Percentiles rank a stretch among this genome's conserved stretches.
These are phyloP conservation scores for Mystacornis crossleyi DNA, from an alignment of 2,113 vertebrate genomes.

Conservation along the genomic window DNA sequence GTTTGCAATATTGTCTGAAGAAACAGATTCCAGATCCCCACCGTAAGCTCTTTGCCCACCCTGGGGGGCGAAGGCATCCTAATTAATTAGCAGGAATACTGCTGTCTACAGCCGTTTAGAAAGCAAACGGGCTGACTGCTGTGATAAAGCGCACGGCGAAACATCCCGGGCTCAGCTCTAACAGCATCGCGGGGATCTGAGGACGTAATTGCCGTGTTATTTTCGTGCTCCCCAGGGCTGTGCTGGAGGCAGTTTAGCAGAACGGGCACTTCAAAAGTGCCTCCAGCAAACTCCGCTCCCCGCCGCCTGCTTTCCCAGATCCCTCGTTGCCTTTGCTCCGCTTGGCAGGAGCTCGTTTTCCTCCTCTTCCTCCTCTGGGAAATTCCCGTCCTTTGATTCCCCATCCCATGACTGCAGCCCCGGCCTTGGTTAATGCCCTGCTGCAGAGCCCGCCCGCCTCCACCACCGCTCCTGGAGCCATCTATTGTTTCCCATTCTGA, in stretches of 20 bases:
- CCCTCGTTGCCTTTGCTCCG: not conserved
- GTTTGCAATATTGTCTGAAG: not conserved
- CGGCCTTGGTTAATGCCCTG: fast-evolving
- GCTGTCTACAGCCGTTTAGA: not conserved
- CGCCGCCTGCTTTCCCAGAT: not conserved
- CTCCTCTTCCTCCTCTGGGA: not conserved
- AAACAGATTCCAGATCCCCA: not conserved
- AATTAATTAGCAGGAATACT: constrained; percentile 1
- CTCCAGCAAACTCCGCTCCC: not conserved
- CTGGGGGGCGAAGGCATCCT: not conserved
- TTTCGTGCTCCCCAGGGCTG: not conserved
- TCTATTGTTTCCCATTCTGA: fast-evolving
- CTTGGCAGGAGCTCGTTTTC: not conserved
- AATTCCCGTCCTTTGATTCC: not conserved
- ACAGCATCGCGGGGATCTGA: not conserved
- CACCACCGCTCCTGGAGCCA: fast-evolving
- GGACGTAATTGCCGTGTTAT: not conserved
- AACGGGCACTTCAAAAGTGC: not conserved
- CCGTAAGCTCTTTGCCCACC: not conserved
- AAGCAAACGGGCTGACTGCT: not conserved
- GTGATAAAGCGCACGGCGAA: not conserved
- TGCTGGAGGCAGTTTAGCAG: not conserved
- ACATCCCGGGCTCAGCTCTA: not conserved
- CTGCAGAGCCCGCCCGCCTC: not conserved
- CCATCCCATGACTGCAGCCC: not conserved